Evolutionary conservation across 2,113 vertebrate species (phyloP).

Genomic region (Dascyllus trimaculatus): DNA sequence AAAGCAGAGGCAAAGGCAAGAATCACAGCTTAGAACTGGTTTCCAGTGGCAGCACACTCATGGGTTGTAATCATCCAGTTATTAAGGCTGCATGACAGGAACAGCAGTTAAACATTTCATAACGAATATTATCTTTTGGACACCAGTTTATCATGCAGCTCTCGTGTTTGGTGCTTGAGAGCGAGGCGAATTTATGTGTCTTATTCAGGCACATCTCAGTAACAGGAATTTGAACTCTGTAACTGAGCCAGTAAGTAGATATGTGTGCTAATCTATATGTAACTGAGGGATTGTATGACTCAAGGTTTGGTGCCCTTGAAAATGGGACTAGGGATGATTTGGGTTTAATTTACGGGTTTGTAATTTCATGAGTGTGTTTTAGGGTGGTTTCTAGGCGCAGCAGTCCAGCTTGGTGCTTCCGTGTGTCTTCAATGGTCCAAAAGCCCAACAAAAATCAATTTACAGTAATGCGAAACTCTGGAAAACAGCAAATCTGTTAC

Average conservation of each 20-base stretch:
- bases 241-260: slow-evolving; percentile 45
- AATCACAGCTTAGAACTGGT: too few species aligned
- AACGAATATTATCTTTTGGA: neutral
- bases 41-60: neutral
- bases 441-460: too few species aligned
- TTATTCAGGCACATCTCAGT: neutral
- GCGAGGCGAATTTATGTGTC: neutral
- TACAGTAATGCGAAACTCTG: too few species aligned
- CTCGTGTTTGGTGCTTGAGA: neutral
- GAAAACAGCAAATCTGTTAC: too few species aligned
- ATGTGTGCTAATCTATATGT: neutral
- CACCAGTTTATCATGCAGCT: neutral
- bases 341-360: neutral
- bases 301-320: neutral
- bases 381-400: neutral
- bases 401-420: too few species aligned
- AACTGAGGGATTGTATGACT: neutral
- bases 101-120: neutral
- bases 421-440: too few species aligned
- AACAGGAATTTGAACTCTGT: slow-evolving; percentile 41
- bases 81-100: neutral
- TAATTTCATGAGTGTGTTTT: neutral
- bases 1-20: too few species aligned
- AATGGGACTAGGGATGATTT: neutral
- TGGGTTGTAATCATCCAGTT: neutral